Base-by-base conservation (phyloP, 2,113 vertebrate genomes). In the Pantherophis guttatus region DNA sequence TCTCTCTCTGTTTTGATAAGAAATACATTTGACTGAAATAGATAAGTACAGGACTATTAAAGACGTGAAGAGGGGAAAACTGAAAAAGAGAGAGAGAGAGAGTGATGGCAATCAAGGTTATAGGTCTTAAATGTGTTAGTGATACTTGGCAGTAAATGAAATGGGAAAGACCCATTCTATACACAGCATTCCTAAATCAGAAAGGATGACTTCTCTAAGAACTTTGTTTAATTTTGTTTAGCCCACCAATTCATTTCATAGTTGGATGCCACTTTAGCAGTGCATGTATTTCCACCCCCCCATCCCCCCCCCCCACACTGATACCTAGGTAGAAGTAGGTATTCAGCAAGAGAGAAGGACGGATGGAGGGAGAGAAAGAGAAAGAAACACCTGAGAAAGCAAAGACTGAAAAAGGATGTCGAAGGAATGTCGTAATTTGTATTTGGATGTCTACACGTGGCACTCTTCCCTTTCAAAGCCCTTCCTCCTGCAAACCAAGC, bases 21-120 rank as follows among this genome's bases (percentile, higher is more conserved):
- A 99, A 99, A 99, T 99, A 99, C 99, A 99, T 99, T 99, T 98
- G 99, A 99, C 98, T 99, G 98, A 98, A 98, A 98, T 98, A 98
- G 99, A 99, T 99, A 99, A 99, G 98, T 97, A 97, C 97, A 94
- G 97, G 98, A 98, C 98, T 98, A 98, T 98, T 98, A 98, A 98
- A 98, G 98, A 98, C 97, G 98, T 98, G 97, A 98, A 98, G 98
- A 98, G 96, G 59, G 96, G 59, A 29, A 29, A 65, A 62, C 59
- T 62, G 59, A 12, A 5, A 62, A 5, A 97, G 97, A 97, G 97
- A 98, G 94, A 96, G 94, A 97, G 97, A 98, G 65, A 26, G 58
- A 9, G 94, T 96, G 94, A 94, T 97, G 96, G 97, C 96, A 97
- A 93, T 96, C 98, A 97, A 98, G 98, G 98, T 98, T 98, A 97